phyloP scores from a whole-genome alignment of 2,888 invertebrate species.

The Trachelus stipa region DNA sequence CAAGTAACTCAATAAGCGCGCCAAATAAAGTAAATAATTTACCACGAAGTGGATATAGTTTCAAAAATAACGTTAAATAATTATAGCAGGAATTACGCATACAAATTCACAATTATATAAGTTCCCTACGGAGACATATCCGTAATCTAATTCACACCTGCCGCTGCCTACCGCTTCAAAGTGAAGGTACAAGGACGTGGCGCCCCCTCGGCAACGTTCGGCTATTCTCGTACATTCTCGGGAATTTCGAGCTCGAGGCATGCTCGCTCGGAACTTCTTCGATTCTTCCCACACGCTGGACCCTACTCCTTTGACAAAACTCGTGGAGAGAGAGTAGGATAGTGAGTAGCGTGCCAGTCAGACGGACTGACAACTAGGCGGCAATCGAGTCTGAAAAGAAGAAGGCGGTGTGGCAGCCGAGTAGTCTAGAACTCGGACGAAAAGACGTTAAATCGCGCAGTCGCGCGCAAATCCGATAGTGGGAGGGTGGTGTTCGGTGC shows the following conservation, averaged over 20 bases:
- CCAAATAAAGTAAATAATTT: not conserved
- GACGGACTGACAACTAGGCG: slow-evolving; percentile 4
- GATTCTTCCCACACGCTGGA: not conserved
- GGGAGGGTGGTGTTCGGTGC: slow-evolving; percentile 42
- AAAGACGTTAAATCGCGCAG: slow-evolving; percentile 44
- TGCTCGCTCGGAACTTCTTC: not conserved
- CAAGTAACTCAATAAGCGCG: not conserved
- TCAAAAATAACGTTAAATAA: not conserved
- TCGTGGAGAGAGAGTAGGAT: not conserved
- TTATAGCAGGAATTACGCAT: not conserved
- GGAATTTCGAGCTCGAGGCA: not conserved
- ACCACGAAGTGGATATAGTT: not conserved
- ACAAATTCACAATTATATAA: not conserved
- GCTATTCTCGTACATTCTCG: not conserved
- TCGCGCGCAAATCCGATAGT: slow-evolving; percentile 42
- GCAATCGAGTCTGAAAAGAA: not conserved
- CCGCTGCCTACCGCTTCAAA: not conserved
- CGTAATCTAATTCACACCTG: not conserved
- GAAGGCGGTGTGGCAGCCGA: slow-evolving; percentile 10
- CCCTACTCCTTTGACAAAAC: not conserved
- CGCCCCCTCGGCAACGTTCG: not conserved
- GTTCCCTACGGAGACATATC: not conserved
- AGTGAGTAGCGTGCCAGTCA: not conserved
- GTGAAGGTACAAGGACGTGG: not conserved
- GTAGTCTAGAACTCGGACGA: slow-evolving; percentile 13